phyloP scores from a whole-genome alignment of 2,888 invertebrate genomes.

The Platynereis dumerilii region DNA sequence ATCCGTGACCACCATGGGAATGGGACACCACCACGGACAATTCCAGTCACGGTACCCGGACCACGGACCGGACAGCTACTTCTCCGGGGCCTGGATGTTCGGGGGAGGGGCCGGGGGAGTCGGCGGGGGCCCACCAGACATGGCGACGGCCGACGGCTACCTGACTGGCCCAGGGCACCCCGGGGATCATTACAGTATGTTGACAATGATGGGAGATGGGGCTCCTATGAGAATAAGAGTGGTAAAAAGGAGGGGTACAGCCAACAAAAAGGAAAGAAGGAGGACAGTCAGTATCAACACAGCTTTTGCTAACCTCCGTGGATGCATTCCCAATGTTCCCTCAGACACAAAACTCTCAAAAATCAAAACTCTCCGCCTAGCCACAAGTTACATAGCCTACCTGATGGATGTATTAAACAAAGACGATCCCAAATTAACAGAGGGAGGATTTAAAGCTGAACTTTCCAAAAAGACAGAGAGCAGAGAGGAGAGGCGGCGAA shows the following conservation, averaged over 20 bases:
- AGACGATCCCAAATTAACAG: conserved; percentile 75
- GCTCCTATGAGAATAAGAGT: conserved; percentile 15
- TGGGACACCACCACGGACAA: too few relatives aligned
- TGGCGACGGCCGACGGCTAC: conserved; percentile 4
- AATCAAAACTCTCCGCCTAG: conserved; percentile 92
- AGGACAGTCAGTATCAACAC: conserved; percentile 94
- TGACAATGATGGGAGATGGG: not conserved
- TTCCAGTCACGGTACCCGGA: too few relatives aligned
- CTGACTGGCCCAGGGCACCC: not conserved
- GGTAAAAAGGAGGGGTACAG: conserved; percentile 75
- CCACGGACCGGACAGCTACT: too few relatives aligned
- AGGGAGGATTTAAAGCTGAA: conserved; percentile 82
- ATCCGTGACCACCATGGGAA: too few relatives aligned
- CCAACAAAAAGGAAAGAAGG: conserved; percentile 92
- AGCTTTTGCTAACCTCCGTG: conserved; percentile 88
- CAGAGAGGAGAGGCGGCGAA: conserved; percentile 41
- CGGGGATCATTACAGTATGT: not conserved
- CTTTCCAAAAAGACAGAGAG: conserved; percentile 66
- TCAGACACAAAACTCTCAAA: conserved; percentile 92
- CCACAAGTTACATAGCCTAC: conserved; percentile 76
- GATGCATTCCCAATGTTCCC: conserved; percentile 95
- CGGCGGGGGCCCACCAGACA: not conserved
- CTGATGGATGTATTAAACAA: conserved; percentile 86
- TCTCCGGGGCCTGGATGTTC: conserved; percentile 10
- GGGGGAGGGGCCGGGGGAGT: not conserved